Conservation (phyloP, 2,113 vertebrate species). For the Tupaia chinensis region DNA sequence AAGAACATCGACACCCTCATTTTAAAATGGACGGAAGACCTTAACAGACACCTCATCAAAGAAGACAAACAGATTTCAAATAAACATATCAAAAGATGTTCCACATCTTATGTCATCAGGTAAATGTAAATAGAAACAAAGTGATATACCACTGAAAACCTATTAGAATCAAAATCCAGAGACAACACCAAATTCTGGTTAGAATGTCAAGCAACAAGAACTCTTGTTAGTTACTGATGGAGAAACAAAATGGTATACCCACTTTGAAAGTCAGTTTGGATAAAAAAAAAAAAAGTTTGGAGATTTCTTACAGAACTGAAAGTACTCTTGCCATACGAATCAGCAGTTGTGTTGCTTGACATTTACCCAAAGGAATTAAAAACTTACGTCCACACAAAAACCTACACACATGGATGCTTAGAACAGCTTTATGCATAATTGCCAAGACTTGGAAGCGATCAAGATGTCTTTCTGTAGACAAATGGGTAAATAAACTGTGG, state of each 20-base stretch:
- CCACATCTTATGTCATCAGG: background rate
- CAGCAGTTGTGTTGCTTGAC: background rate
- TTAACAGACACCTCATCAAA: background rate
- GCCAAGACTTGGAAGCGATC: background rate
- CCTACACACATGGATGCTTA: background rate
- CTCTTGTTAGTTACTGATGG: background rate
- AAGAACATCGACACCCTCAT: too few species aligned
- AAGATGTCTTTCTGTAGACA: background rate
- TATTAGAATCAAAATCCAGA: background rate
- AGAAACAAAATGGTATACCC: background rate
- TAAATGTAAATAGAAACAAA: background rate
- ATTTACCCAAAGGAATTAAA: background rate
- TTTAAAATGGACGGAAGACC: too few species aligned
- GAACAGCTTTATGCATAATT: background rate
- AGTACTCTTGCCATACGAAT: too few species aligned
- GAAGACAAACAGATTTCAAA: background rate
- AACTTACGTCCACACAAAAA: background rate
- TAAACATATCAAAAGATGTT: background rate
- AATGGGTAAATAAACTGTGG: background rate
- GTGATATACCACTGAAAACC: background rate
- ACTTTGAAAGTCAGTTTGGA: background rate
- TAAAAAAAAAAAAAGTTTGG: too few species aligned
- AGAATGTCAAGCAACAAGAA: background rate
- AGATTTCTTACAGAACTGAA: background rate
- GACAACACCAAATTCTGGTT: background rate